phyloP scores from a whole-genome alignment of 2,113 vertebrate genomes.

The Eublepharis macularius region DNA sequence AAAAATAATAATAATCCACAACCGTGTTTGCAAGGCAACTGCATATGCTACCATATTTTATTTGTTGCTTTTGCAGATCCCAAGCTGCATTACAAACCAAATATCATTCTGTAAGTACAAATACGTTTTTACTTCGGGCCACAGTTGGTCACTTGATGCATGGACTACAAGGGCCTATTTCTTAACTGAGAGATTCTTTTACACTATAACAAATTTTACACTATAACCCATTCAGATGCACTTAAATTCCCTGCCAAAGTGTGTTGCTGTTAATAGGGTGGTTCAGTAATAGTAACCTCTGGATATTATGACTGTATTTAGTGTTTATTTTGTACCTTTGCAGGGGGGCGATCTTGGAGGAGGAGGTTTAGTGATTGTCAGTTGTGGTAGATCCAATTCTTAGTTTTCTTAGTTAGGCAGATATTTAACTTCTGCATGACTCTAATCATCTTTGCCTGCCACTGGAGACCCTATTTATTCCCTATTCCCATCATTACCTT shows the following conservation, averaged over 20 bases:
- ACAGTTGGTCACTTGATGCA: neutral
- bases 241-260: no score
- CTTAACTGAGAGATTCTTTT: neutral
- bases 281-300: neutral
- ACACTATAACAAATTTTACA: neutral
- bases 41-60: neutral
- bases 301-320: neutral
- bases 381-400: no score
- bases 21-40: neutral
- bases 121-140: neutral
- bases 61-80: neutral
- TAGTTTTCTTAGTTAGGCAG: no score
- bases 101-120: neutral
- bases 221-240: neutral
- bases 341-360: no score
- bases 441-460: neutral
- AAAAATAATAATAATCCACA: neutral
- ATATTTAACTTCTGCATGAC: no score
- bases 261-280: neutral
- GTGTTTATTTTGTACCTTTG: neutral
- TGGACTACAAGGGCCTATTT: neutral
- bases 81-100: neutral
- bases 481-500: neutral
- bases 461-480: neutral
- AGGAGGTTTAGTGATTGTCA: no score